phyloP scores from a whole-genome alignment of 2,797 vertebrate genomes.

The Takifugu rubripes region DNA sequence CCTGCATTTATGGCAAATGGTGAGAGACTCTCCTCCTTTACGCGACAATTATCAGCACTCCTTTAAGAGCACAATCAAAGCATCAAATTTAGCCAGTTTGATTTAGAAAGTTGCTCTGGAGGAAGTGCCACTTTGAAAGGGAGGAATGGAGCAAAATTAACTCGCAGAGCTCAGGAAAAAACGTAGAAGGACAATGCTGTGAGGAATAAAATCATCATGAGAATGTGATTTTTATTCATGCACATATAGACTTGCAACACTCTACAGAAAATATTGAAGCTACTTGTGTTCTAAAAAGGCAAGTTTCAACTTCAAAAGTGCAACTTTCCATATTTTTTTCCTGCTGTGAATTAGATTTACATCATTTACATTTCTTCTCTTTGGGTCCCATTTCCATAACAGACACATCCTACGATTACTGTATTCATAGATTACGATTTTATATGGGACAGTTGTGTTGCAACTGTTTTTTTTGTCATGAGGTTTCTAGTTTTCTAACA shows the following conservation, averaged over 20 bases:
- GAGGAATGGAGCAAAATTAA: slow-evolving; percentile 32
- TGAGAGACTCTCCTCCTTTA: slow-evolving; percentile 49
- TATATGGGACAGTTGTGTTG: too few relatives aligned
- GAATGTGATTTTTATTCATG: slow-evolving; percentile 59
- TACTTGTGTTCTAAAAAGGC: too few relatives aligned
- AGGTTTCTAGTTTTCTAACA: too few relatives aligned
- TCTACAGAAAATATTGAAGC: slow-evolving; percentile 13
- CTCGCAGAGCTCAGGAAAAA: slow-evolving; percentile 21
- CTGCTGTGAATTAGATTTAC: too few relatives aligned
- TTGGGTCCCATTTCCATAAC: too few relatives aligned
- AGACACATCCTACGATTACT: too few relatives aligned
- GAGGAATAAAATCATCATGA: slow-evolving; percentile 47
- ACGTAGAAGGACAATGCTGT: background rate
- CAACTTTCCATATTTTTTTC: too few relatives aligned
- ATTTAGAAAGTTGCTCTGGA: slow-evolving; percentile 30
- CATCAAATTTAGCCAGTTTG: slow-evolving; percentile 45
- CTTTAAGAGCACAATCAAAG: slow-evolving; percentile 55
- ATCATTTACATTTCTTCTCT: too few relatives aligned
- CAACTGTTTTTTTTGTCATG: too few relatives aligned
- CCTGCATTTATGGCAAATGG: slow-evolving; percentile 27
- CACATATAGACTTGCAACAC: slow-evolving; percentile 44
- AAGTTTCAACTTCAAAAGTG: too few relatives aligned
- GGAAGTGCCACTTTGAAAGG: slow-evolving; percentile 30
- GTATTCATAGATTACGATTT: too few relatives aligned
- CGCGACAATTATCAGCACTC: slow-evolving; percentile 54